Conservation (phyloP, 1,140 invertebrate genomes). For the Procambarus clarkii region DNA sequence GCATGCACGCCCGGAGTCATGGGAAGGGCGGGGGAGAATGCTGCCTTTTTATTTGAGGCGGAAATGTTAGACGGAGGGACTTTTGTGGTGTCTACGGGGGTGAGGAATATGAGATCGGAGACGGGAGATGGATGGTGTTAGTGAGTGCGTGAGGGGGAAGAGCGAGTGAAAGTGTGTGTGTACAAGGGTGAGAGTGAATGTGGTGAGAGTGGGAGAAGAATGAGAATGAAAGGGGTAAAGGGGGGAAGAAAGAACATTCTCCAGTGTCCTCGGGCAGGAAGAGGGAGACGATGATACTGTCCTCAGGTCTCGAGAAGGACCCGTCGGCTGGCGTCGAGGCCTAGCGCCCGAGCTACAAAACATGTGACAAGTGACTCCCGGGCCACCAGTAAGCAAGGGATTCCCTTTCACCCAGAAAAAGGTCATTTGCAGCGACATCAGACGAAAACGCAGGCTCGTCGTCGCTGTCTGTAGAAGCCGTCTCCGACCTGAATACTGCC, state of each 20-base stretch:
- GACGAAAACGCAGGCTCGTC: background rate
- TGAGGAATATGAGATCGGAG: no score
- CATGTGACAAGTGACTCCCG: background rate
- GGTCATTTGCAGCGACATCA: slow-evolving; percentile 2
- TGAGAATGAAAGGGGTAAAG: no score
- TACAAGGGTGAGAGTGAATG: background rate
- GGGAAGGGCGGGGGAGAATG: background rate
- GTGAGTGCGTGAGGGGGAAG: background rate
- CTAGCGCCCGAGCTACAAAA: background rate
- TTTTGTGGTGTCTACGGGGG: no score
- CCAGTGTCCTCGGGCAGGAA: no score
- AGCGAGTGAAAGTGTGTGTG: background rate
- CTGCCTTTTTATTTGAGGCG: background rate
- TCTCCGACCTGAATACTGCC: background rate
- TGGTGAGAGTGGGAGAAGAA: no score
- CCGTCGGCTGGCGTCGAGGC: no score
- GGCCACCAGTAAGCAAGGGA: background rate
- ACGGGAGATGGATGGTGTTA: no score
- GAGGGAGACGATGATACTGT: background rate
- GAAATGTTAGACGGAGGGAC: no score
- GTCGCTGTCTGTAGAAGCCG: background rate
- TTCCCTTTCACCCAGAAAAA: background rate
- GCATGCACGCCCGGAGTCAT: background rate
- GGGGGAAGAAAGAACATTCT: no score
- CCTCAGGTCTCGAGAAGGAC: background rate